Percentiles rank a stretch among this genome's conserved stretches.
Conservation (phyloP, 1,140 invertebrate species). For the Heliconius hermathena region DNA sequence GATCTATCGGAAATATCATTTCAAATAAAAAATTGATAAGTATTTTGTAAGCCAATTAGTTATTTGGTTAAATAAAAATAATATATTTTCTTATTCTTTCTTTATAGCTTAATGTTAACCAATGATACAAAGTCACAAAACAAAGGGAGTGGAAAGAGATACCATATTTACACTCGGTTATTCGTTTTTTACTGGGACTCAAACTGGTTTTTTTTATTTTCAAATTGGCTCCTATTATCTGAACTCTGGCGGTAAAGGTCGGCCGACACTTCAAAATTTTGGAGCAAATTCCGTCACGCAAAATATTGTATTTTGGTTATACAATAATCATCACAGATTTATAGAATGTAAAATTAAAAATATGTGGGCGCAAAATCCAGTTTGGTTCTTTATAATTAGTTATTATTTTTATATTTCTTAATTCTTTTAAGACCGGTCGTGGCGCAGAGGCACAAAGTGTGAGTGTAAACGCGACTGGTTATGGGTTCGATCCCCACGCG, state of each 20-base stretch:
- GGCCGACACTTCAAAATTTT: conserved; percentile 68
- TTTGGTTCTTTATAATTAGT: too few species aligned
- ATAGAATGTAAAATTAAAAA: not conserved
- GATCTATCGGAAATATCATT: not conserved
- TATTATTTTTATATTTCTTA: too few species aligned
- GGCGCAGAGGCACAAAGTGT: too few species aligned
- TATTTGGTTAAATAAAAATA: not conserved
- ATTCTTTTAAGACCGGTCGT: too few species aligned
- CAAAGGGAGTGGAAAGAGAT: conserved; percentile 46
- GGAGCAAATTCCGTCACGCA: conserved; percentile 76
- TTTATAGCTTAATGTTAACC: not conserved
- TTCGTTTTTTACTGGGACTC: conserved; percentile 49
- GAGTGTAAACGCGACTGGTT: too few species aligned
- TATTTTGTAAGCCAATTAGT: not conserved
- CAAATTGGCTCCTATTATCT: conserved; percentile 78
- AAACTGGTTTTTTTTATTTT: conserved; percentile 69
- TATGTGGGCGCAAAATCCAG: too few species aligned
- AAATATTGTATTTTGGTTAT: conserved; percentile 57
- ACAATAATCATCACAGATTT: not conserved
- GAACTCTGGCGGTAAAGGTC: conserved; percentile 69
- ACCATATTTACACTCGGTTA: conserved; percentile 60
- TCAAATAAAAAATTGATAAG: not conserved
- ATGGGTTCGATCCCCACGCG: too few species aligned
- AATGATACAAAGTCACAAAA: conserved; percentile 48
- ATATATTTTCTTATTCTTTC: not conserved